phyloP scores from a whole-genome alignment of 2,113 vertebrate genomes.

The Silurus asotus region DNA sequence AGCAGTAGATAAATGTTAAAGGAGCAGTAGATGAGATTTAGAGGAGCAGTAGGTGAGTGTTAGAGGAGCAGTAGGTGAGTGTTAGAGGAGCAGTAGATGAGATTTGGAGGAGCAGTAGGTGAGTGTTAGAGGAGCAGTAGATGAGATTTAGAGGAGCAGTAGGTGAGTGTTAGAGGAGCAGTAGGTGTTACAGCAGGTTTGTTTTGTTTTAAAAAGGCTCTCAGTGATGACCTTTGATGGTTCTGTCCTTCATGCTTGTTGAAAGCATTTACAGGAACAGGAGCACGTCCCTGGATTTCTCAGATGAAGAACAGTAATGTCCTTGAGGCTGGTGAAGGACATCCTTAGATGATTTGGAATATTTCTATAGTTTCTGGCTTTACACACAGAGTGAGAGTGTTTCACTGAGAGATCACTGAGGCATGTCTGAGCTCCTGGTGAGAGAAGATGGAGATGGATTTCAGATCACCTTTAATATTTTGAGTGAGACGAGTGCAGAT shows the following conservation, averaged over 20 bases:
- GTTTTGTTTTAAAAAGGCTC: not conserved
- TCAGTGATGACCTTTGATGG: not conserved
- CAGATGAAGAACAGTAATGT: not conserved
- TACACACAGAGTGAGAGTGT: not conserved
- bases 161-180: too few species aligned
- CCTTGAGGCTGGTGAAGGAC: not conserved
- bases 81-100: not conserved
- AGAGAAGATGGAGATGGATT: not conserved
- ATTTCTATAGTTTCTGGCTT: not conserved
- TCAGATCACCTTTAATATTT: not conserved
- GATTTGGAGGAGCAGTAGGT: too few species aligned
- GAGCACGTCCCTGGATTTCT: not conserved
- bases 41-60: not conserved
- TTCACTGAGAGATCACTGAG: not conserved
- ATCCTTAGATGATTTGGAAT: not conserved
- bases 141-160: too few species aligned
- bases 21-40: too few species aligned
- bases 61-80: not conserved
- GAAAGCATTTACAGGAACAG: not conserved
- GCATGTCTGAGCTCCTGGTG: not conserved
- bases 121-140: too few species aligned
- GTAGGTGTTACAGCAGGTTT: not conserved
- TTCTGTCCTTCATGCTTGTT: not conserved
- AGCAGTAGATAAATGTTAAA: not conserved
- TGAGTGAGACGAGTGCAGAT: not conserved